phyloP scores from a whole-genome alignment of 2,797 vertebrate genomes.

The Rallus crepitans region DNA sequence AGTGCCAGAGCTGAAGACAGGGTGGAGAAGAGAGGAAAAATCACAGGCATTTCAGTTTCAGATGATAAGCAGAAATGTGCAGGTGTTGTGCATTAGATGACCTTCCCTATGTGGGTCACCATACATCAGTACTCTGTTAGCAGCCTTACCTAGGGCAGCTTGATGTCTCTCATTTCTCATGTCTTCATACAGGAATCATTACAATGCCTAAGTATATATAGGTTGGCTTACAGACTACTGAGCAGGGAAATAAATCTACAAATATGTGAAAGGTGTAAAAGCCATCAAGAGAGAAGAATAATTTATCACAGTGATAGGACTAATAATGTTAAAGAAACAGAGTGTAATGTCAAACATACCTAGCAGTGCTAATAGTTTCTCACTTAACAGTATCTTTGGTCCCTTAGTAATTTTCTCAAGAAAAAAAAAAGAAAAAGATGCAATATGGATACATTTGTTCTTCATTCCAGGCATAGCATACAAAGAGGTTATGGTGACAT shows the following conservation, averaged over 20 bases:
- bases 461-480: constrained; percentile 17
- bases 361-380: background rate
- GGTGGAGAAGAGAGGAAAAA: background rate
- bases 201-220: background rate
- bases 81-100: constrained; percentile 49
- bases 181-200: constrained; percentile 22
- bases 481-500: constrained; percentile 2
- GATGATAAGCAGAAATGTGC: constrained; percentile 56
- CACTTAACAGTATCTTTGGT: background rate
- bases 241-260: constrained; percentile 14
- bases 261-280: constrained; percentile 33
- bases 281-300: background rate
- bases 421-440: background rate
- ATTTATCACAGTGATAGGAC: background rate
- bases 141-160: constrained; percentile 32
- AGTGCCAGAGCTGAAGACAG: background rate
- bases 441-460: background rate
- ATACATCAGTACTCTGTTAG: constrained; percentile 45
- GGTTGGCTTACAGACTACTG: background rate
- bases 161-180: constrained; percentile 39
- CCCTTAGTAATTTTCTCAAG: background rate
- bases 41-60: constrained; percentile 7
- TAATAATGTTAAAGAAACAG: background rate
- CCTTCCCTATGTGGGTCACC: constrained; percentile 23
- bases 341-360: background rate